These are phyloP conservation scores for Archilochus colubris DNA, from an alignment of 2,113 vertebrate species.

Conservation along the genomic window DNA sequence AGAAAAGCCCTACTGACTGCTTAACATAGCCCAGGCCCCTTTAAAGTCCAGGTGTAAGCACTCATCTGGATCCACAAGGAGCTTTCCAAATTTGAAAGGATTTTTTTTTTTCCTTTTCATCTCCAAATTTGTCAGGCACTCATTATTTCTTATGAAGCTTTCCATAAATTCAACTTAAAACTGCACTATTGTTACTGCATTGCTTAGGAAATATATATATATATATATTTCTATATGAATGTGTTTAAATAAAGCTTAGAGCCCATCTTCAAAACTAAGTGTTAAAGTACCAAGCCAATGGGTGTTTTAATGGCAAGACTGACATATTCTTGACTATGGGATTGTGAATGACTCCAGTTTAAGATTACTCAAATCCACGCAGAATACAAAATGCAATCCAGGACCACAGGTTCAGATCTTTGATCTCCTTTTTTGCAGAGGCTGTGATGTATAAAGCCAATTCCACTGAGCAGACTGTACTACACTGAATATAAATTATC, in stretches of 20 bases:
- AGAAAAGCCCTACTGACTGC: not conserved
- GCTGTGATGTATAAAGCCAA: conserved; percentile 76
- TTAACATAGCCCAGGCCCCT: not conserved
- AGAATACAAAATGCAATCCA: conserved; percentile 68
- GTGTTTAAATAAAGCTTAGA: not conserved
- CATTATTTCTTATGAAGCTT: not conserved
- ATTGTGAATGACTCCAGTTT: conserved; percentile 4
- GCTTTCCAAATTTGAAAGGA: not conserved
- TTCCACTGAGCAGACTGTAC: conserved; percentile 70
- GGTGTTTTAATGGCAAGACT: not conserved
- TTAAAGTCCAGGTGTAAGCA: not conserved
- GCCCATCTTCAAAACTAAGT: not conserved
- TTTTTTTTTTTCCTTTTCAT: not conserved
- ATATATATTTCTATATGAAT: not conserved
- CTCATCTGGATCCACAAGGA: not conserved
- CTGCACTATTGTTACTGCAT: not conserved
- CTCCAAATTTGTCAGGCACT: not conserved
- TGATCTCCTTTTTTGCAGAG: conserved; percentile 72
- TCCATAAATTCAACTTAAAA: not conserved
- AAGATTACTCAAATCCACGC: conserved; percentile 27
- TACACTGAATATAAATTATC: conserved; percentile 75
- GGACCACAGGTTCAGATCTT: conserved; percentile 72
- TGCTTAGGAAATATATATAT: not conserved
- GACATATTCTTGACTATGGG: conserved; percentile 8
- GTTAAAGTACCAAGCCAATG: conserved; percentile 1